Percentiles rank a stretch among this genome's conserved stretches.
Evolutionary conservation across 2,888 invertebrate species (phyloP).

Genomic region (Meiosimyza platycephala): DNA sequence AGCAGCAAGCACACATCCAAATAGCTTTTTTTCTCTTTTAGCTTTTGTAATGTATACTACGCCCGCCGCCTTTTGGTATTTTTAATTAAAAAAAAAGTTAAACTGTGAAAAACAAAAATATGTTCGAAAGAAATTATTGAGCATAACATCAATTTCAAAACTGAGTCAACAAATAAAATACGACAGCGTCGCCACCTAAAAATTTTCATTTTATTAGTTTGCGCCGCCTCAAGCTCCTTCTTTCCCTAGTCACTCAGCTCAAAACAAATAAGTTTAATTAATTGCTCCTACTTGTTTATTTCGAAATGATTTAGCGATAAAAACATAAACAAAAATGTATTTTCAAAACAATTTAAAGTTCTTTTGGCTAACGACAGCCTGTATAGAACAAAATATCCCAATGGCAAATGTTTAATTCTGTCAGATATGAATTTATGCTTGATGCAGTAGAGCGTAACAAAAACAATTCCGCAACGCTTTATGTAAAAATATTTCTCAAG

Average conservation of each 20-base stretch:
- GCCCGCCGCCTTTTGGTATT: slow-evolving; percentile 18
- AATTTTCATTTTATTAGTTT: neutral
- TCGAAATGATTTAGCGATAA: slow-evolving; percentile 12
- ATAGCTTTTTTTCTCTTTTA: neutral
- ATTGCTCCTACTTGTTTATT: slow-evolving; percentile 19
- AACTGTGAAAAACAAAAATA: slow-evolving; percentile 15
- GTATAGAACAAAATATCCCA: too few relatives aligned
- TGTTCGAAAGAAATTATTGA: neutral
- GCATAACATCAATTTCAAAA: neutral
- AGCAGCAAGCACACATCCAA: neutral
- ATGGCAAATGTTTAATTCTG: too few relatives aligned
- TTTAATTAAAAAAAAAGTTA: slow-evolving; percentile 15
- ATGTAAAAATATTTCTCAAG: too few relatives aligned
- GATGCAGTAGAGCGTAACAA: too few relatives aligned
- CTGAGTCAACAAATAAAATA: neutral
- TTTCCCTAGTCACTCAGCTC: neutral
- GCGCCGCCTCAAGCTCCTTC: neutral
- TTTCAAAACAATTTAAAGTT: neutral
- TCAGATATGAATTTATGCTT: too few relatives aligned
- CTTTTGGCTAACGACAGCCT: too few relatives aligned
- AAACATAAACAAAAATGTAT: slow-evolving; percentile 10
- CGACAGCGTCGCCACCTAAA: neutral
- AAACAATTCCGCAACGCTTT: too few relatives aligned
- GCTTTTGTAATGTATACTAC: slow-evolving; percentile 26
- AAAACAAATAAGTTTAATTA: slow-evolving; percentile 8